Conservation (phyloP, 2,888 invertebrate species). For the Noctua pronuba region DNA sequence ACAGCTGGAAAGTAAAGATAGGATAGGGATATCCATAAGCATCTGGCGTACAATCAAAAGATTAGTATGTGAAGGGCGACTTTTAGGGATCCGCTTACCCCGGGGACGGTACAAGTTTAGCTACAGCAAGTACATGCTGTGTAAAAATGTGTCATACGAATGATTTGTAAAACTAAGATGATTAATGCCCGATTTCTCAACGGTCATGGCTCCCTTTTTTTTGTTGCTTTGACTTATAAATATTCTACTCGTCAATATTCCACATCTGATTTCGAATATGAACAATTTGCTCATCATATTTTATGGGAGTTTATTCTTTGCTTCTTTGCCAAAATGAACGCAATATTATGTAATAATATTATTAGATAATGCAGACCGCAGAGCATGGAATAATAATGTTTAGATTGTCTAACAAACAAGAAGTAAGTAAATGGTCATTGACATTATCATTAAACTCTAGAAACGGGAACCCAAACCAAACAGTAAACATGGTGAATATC, state of each 20-base stretch:
- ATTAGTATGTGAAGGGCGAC: constrained; percentile 35
- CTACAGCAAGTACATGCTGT: background rate
- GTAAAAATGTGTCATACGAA: background rate
- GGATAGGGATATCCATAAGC: constrained; percentile 62
- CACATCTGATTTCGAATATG: background rate
- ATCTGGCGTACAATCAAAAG: constrained; percentile 55
- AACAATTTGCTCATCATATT: background rate
- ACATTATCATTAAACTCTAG: too few species aligned
- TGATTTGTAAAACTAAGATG: background rate
- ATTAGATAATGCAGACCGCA: constrained; percentile 4
- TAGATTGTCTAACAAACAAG: constrained; percentile 5
- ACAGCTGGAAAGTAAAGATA: constrained; percentile 76
- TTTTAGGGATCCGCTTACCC: constrained; percentile 14
- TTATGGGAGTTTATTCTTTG: background rate
- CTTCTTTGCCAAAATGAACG: background rate
- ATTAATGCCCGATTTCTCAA: background rate
- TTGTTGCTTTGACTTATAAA: background rate
- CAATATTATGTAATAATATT: background rate
- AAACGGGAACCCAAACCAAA: too few species aligned
- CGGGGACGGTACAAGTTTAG: background rate
- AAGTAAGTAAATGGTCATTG: background rate
- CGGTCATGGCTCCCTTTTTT: background rate
- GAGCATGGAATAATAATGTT: constrained; percentile 5
- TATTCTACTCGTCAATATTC: background rate
- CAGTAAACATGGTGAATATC: too few species aligned